A percentile compares a stretch with the other conserved stretches of the same genome.
phyloP scores from a whole-genome alignment of 2,113 vertebrate species.

The Oryzias woworae region DNA sequence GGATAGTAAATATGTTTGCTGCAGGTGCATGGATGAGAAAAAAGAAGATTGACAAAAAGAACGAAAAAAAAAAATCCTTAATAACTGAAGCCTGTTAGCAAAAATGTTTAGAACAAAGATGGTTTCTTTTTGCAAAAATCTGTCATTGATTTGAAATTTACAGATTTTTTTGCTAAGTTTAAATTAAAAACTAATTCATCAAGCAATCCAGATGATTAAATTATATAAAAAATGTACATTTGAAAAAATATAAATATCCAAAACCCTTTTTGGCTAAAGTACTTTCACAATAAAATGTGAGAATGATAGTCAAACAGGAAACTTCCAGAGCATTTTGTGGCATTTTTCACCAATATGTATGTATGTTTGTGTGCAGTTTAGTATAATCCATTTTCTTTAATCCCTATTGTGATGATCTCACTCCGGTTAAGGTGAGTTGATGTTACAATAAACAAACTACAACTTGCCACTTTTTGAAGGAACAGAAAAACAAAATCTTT shows the following conservation, averaged over 20 bases:
- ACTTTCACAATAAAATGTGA: too few relatives aligned
- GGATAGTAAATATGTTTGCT: not conserved
- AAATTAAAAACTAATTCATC: too few relatives aligned
- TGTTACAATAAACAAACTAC: constrained; percentile 90
- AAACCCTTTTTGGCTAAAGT: too few relatives aligned
- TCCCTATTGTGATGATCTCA: constrained; percentile 80
- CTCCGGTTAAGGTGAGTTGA: constrained; percentile 82
- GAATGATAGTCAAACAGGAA: too few relatives aligned
- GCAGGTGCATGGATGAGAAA: not conserved
- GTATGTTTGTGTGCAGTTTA: constrained; percentile 77
- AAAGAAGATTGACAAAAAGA: not conserved
- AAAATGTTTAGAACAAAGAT: not conserved
- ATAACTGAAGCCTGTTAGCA: not conserved
- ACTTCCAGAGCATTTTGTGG: too few relatives aligned
- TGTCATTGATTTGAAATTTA: not conserved
- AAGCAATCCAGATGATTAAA: too few relatives aligned
- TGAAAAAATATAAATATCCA: too few relatives aligned
- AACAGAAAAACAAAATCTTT: constrained; percentile 17
- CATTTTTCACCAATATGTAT: not conserved
- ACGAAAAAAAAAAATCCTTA: not conserved
- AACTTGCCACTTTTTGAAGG: constrained; percentile 81
- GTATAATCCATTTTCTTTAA: constrained; percentile 83
- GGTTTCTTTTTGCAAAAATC: not conserved
- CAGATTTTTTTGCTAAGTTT: too few relatives aligned
- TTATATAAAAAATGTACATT: too few relatives aligned